A percentile compares a stretch with the other conserved stretches of the same genome.
Evolutionary conservation across 2,113 vertebrate species (phyloP).

Genomic region (Synchiropus splendidus): DNA sequence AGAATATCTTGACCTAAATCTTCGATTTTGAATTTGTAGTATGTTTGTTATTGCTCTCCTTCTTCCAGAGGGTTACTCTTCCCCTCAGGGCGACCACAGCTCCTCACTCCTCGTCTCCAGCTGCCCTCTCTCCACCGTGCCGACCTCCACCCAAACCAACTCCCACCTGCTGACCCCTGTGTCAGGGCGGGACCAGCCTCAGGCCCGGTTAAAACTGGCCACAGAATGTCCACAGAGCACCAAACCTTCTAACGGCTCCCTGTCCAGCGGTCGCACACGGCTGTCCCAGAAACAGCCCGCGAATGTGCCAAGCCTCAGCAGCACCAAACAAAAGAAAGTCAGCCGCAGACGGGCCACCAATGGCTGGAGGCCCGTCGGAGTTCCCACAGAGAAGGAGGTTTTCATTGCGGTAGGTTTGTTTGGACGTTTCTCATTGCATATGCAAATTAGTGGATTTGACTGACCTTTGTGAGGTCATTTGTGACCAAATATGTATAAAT

Average conservation of each 20-base stretch:
- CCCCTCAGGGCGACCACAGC: slow-evolving; percentile 83
- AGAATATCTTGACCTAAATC: too few species aligned
- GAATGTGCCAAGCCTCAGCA: slow-evolving; percentile 51
- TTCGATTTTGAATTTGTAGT: too few species aligned
- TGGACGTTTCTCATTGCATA: too few species aligned
- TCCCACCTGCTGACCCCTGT: slow-evolving; percentile 79
- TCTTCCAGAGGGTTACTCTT: slow-evolving; percentile 61
- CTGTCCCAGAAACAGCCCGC: slow-evolving; percentile 67
- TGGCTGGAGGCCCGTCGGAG: slow-evolving; percentile 84
- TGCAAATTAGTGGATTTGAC: too few species aligned
- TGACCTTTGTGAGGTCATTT: neutral
- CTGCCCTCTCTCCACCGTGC: slow-evolving; percentile 82
- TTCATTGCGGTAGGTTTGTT: slow-evolving; percentile 81
- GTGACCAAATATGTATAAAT: too few species aligned
- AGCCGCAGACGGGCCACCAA: slow-evolving; percentile 82
- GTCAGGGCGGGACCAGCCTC: slow-evolving; percentile 69
- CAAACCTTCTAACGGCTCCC: slow-evolving; percentile 78
- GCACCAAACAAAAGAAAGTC: slow-evolving; percentile 73
- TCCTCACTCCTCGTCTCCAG: slow-evolving; percentile 79
- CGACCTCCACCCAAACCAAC: slow-evolving; percentile 79
- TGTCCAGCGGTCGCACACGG: slow-evolving; percentile 68
- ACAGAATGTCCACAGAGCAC: slow-evolving; percentile 78
- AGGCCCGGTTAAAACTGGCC: slow-evolving; percentile 61
- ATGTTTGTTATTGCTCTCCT: neutral
- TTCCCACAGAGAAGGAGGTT: slow-evolving; percentile 82